These are phyloP conservation scores for Psammodynastes pulverulentus DNA, from an alignment of 2,113 vertebrate genomes.

Conservation along the genomic window DNA sequence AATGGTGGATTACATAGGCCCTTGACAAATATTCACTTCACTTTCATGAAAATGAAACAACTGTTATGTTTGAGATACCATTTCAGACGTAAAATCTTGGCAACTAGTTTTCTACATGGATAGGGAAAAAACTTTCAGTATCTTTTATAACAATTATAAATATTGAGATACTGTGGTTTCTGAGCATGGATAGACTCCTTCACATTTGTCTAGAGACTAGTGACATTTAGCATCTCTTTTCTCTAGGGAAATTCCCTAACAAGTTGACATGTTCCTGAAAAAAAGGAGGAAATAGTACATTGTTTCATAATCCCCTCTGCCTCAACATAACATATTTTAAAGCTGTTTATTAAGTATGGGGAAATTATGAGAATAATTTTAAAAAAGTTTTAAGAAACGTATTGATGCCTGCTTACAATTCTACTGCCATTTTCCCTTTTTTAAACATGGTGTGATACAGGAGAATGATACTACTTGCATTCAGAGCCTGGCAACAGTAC, in stretches of 20 bases:
- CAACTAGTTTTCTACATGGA: background rate
- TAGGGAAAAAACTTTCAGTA: background rate
- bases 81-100: background rate
- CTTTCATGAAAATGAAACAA: background rate
- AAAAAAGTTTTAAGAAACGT: background rate
- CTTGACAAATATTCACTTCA: background rate
- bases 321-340: background rate
- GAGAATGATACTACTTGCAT: conserved; percentile 60
- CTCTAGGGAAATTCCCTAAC: background rate
- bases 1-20: background rate
- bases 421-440: background rate
- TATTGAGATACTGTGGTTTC: background rate
- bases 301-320: background rate
- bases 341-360: background rate
- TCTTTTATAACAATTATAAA: background rate
- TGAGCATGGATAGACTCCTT: background rate
- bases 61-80: background rate
- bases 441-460: conserved; percentile 65
- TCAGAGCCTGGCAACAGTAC: conserved; percentile 79
- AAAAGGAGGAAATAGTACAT: background rate
- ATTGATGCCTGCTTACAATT: background rate
- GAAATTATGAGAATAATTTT: background rate
- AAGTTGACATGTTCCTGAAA: background rate
- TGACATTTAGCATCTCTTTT: background rate
- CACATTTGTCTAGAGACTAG: background rate